phyloP scores from a whole-genome alignment of 2,888 invertebrate genomes.

The Cephus sareptanus region DNA sequence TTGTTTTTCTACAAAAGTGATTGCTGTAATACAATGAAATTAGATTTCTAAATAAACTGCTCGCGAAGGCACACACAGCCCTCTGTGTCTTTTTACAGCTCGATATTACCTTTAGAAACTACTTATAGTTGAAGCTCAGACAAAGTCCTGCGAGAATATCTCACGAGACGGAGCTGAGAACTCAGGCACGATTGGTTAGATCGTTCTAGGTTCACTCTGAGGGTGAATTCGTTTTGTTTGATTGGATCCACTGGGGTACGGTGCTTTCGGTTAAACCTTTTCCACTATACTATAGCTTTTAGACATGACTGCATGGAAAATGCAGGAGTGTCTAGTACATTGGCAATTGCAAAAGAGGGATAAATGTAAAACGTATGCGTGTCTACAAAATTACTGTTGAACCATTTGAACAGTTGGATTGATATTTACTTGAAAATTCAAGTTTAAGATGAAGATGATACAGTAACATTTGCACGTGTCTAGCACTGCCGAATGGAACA shows the following conservation, averaged over 20 bases:
- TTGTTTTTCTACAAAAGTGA: neutral
- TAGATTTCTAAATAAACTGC: conserved; percentile 25
- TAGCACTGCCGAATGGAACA: neutral
- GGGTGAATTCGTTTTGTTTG: neutral
- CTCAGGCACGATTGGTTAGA: neutral
- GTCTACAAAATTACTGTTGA: neutral
- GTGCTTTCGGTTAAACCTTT: neutral
- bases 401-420: neutral
- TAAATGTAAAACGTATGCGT: neutral
- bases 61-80: neutral
- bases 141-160: neutral
- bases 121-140: neutral
- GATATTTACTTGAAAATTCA: neutral
- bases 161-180: neutral
- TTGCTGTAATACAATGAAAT: conserved; percentile 32
- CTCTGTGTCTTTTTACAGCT: neutral
- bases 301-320: neutral
- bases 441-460: neutral
- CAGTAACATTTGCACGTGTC: neutral
- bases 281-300: neutral
- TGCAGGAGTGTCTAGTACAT: neutral
- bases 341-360: neutral
- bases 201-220: neutral
- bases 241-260: neutral
- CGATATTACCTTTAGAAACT: neutral